Evolutionary conservation across 2,888 invertebrate genomes (phyloP).

Genomic region (Microctonus aethiopoides): DNA sequence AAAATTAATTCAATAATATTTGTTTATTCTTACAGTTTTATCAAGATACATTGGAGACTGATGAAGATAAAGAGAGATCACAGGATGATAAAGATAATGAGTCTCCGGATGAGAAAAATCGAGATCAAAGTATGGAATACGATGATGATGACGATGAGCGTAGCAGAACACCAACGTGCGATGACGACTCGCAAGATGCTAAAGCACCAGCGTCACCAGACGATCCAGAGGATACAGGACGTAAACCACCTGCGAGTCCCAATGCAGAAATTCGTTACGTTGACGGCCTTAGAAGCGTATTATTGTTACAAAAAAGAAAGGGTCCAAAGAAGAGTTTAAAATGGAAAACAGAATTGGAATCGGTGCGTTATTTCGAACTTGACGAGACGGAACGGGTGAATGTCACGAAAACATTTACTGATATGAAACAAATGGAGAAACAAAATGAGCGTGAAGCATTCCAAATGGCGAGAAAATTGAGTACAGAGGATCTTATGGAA

Average conservation of each 20-base stretch:
- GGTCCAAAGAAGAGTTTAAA: constrained; percentile 84
- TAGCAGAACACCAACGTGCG: constrained; percentile 56
- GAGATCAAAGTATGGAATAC: constrained; percentile 56
- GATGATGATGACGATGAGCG: constrained; percentile 63
- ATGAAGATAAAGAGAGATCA: constrained; percentile 70
- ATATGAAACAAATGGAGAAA: constrained; percentile 92
- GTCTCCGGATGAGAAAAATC: constrained; percentile 53
- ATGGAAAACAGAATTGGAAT: constrained; percentile 87
- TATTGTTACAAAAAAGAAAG: constrained; percentile 79
- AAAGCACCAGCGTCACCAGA: constrained; percentile 56
- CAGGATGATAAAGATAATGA: constrained; percentile 52
- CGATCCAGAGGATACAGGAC: constrained; percentile 45
- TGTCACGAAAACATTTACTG: constrained; percentile 90
- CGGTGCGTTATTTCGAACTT: constrained; percentile 90
- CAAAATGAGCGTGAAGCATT: constrained; percentile 87
- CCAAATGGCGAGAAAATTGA: constrained; percentile 80
- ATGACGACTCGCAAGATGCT: constrained; percentile 55
- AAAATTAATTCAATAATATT: constrained; percentile 1
- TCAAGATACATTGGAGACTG: constrained; percentile 87
- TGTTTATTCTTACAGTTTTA: constrained; percentile 75
- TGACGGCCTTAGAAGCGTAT: constrained; percentile 79
- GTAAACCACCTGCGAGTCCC: constrained; percentile 30
- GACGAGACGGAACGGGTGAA: constrained; percentile 97
- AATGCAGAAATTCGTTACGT: constrained; percentile 57
- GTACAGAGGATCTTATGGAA: constrained; percentile 82